Percentiles rank a stretch among this genome's conserved stretches.
Evolutionary conservation across 2,888 invertebrate species (phyloP).

Genomic region (Perithous albicinctus): DNA sequence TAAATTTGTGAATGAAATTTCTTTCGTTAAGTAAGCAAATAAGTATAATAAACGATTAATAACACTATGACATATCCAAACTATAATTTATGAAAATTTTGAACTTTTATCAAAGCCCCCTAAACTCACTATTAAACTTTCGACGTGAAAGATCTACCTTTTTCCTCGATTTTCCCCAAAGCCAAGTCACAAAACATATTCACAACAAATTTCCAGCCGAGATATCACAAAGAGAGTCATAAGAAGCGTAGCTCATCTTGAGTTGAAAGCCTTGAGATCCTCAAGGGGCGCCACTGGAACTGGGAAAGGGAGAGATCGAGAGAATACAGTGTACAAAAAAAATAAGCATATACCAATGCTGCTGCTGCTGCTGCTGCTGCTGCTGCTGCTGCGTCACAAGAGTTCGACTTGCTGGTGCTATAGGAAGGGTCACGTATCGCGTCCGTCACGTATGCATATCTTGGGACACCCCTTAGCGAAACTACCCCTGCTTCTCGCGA

Average conservation of each 20-base stretch:
- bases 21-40: too few species aligned
- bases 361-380: too few species aligned
- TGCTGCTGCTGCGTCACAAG: conserved; percentile 41
- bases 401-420: conserved; percentile 47
- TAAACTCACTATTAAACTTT: too few species aligned
- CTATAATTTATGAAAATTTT: too few species aligned
- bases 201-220: conserved; percentile 58
- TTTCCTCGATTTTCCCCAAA: neutral
- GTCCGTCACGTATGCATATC: conserved; percentile 85
- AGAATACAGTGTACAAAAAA: conserved; percentile 54
- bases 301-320: conserved; percentile 29
- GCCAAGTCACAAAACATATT: conserved; percentile 33
- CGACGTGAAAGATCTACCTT: too few species aligned
- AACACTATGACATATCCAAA: too few species aligned
- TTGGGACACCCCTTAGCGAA: conserved; percentile 79
- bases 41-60: too few species aligned
- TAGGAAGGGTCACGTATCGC: conserved; percentile 75
- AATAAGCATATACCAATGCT: conserved; percentile 36
- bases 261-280: conserved; percentile 24
- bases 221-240: conserved; percentile 40
- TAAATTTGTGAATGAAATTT: too few species aligned
- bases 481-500: conserved; percentile 61
- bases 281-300: conserved; percentile 14
- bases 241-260: conserved; percentile 15
- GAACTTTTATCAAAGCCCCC: too few species aligned